Conservation (phyloP, 2,888 invertebrate genomes). For the Rhabditophanes sp. region DNA sequence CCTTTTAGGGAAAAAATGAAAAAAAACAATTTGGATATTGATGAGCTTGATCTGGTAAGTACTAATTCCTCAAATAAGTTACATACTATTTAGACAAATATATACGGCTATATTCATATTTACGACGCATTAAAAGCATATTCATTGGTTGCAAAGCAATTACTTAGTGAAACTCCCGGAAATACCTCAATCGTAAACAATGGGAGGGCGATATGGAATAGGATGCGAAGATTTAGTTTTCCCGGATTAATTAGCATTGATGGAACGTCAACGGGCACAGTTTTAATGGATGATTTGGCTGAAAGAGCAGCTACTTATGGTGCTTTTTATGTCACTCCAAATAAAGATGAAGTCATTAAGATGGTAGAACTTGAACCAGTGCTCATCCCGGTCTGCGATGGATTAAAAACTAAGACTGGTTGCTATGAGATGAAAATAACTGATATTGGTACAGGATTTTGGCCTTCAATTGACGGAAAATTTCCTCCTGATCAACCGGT, state of each 20-base stretch:
- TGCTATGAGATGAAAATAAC: slow-evolving; percentile 37
- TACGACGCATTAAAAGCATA: slow-evolving; percentile 39
- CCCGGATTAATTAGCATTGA: slow-evolving; percentile 30
- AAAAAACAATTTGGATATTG: slow-evolving; percentile 24
- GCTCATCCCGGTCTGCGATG: slow-evolving; percentile 28
- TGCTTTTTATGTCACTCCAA: slow-evolving; percentile 36
- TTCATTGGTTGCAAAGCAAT: slow-evolving; percentile 27
- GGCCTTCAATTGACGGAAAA: slow-evolving; percentile 32
- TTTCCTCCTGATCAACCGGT: slow-evolving; percentile 30
- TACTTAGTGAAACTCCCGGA: slow-evolving; percentile 21
- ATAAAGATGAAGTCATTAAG: slow-evolving; percentile 35
- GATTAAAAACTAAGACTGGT: slow-evolving; percentile 23
- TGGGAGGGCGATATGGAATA: slow-evolving; percentile 35
- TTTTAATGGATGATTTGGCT: slow-evolving; percentile 39
- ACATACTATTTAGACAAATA: slow-evolving; percentile 20
- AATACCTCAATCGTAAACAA: slow-evolving; percentile 25
- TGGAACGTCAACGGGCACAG: slow-evolving; percentile 28
- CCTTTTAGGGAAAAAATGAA: slow-evolving; percentile 36
- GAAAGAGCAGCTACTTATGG: slow-evolving; percentile 39
- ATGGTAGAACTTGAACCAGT: slow-evolving; percentile 34
- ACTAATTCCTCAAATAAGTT: too few relatives aligned
- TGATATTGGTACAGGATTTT: slow-evolving; percentile 36
- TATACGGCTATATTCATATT: slow-evolving; percentile 41
- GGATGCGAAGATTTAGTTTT: slow-evolving; percentile 33
- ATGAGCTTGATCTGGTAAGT: slow-evolving; percentile 31